Evolutionary conservation across 2,888 invertebrate genomes (phyloP).

Genomic region (Platycheirus rosarum): DNA sequence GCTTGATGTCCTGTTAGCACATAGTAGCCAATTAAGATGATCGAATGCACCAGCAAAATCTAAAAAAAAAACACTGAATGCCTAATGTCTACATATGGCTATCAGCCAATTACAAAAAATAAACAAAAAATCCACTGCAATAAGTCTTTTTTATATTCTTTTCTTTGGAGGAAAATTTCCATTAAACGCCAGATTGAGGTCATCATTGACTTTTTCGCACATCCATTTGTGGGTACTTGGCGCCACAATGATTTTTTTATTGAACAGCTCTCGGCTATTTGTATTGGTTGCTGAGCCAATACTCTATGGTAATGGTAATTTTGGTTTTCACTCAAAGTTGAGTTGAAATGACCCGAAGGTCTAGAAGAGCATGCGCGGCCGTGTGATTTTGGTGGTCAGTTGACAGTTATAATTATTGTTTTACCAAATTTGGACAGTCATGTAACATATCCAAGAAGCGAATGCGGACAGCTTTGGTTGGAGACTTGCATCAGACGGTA

Average conservation of each 20-base stretch:
- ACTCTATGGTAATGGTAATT: conserved; percentile 24
- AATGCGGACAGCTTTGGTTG: conserved; percentile 36
- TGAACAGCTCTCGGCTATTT: neutral
- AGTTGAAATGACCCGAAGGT: conserved; percentile 54
- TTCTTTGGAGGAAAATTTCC: conserved; percentile 33
- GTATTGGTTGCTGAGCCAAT: conserved; percentile 7
- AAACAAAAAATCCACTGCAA: neutral
- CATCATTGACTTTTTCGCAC: conserved; percentile 65
- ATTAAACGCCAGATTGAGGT: conserved; percentile 52
- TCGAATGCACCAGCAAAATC: too few relatives aligned
- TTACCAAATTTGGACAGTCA: conserved; percentile 72
- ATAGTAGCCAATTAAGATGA: neutral
- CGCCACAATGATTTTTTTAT: conserved; percentile 42
- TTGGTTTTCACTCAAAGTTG: conserved; percentile 17
- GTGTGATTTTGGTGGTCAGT: conserved; percentile 69
- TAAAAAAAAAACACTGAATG: neutral
- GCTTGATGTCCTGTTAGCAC: too few relatives aligned
- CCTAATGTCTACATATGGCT: neutral
- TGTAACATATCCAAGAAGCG: conserved; percentile 65
- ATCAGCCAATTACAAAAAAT: neutral
- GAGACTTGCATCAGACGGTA: neutral
- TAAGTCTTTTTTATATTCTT: neutral
- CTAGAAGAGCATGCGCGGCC: conserved; percentile 44
- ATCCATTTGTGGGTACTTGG: conserved; percentile 60
- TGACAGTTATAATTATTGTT: conserved; percentile 74